Conservation (phyloP, 2,888 invertebrate species). For the Mythimna loreyi region DNA sequence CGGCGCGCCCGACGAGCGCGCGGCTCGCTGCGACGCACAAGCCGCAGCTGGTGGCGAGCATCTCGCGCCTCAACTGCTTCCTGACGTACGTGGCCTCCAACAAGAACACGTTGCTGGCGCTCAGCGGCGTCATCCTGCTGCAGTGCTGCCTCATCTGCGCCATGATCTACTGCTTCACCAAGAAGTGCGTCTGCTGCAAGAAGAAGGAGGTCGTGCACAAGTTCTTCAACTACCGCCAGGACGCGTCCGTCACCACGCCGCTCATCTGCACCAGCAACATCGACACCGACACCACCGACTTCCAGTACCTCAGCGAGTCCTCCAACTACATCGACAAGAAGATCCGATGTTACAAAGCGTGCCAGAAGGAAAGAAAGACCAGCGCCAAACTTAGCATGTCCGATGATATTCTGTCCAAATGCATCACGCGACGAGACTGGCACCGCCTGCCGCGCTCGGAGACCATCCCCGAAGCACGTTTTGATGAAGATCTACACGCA, state of each 20-base stretch:
- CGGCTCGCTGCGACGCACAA: too few relatives aligned
- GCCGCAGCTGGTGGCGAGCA: accelerated
- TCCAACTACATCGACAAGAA: slow-evolving; percentile 77
- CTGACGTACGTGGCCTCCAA: slow-evolving; percentile 59
- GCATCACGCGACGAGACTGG: slow-evolving; percentile 83
- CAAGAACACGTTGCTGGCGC: slow-evolving; percentile 68
- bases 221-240: slow-evolving; percentile 80
- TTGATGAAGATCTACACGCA: slow-evolving; percentile 66
- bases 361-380: slow-evolving; percentile 76
- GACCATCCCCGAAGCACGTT: slow-evolving; percentile 68
- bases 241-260: slow-evolving; percentile 84
- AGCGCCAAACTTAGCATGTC: slow-evolving; percentile 79
- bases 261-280: slow-evolving; percentile 81
- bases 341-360: slow-evolving; percentile 84
- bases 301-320: slow-evolving; percentile 77
- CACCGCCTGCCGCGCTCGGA: slow-evolving; percentile 73
- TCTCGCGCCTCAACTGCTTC: background rate
- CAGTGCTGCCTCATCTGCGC: slow-evolving; percentile 80
- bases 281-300: slow-evolving; percentile 81
- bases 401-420: slow-evolving; percentile 85
- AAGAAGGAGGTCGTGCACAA: slow-evolving; percentile 74
- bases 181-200: slow-evolving; percentile 67
- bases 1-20: accelerated
- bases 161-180: slow-evolving; percentile 74
- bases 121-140: slow-evolving; percentile 69